Evolutionary conservation across 2,888 invertebrate species (phyloP).

Genomic region (Julus scanicus): DNA sequence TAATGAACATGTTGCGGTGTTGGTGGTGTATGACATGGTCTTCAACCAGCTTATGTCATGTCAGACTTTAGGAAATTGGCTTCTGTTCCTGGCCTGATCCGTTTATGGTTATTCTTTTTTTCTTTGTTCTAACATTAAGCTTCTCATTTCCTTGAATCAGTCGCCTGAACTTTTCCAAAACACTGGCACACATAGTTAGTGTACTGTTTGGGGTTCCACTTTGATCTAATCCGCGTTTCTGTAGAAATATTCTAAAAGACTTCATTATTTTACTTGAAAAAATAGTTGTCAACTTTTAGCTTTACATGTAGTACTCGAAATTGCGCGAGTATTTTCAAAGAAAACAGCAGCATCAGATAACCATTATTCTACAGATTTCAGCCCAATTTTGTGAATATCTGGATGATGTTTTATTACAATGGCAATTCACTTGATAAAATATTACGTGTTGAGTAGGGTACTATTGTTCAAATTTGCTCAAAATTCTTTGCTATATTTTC

Average conservation of each 20-base stretch:
- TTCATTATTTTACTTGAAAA: too few species aligned
- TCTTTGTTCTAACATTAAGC: not conserved
- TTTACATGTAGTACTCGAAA: too few species aligned
- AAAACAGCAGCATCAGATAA: too few species aligned
- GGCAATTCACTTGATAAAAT: too few species aligned
- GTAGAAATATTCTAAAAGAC: not conserved
- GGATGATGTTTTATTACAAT: too few species aligned
- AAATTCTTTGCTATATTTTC: too few species aligned
- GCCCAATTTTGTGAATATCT: too few species aligned
- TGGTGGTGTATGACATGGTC: not conserved
- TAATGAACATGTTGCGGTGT: not conserved
- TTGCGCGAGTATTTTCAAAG: too few species aligned
- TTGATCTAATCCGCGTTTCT: not conserved
- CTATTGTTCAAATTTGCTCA: too few species aligned
- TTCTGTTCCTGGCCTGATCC: not conserved
- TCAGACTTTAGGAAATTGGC: not conserved
- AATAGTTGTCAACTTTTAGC: too few species aligned
- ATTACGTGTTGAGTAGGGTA: too few species aligned
- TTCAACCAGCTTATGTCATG: not conserved
- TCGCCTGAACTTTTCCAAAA: not conserved
- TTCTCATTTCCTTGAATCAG: not conserved
- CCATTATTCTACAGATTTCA: too few species aligned
- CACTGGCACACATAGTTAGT: not conserved
- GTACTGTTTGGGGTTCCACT: not conserved
- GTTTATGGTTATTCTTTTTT: not conserved